Evolutionary conservation across 2,113 vertebrate species (phyloP).

Genomic region (Rousettus leschenaultii): DNA sequence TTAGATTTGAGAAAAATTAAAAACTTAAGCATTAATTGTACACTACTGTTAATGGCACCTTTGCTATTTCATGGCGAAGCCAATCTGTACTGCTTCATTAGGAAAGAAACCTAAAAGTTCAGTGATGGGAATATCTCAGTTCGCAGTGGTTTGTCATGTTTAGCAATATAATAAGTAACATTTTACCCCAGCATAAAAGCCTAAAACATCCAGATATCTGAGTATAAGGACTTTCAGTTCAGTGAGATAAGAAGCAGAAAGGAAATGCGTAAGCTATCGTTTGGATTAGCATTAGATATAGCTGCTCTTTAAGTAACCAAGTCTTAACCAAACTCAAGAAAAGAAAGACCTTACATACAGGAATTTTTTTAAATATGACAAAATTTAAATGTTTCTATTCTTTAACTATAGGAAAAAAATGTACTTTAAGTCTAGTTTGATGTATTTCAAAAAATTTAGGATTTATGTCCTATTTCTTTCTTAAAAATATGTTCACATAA

Average conservation of each 20-base stretch:
- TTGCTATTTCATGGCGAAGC: slow-evolving; percentile 24
- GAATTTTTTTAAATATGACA: background rate
- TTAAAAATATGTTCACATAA: background rate
- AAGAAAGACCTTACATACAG: background rate
- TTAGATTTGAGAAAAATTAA: slow-evolving; percentile 31
- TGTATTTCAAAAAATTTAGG: background rate
- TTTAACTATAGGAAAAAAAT: background rate
- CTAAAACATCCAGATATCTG: background rate
- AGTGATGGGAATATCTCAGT: background rate
- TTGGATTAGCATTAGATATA: background rate
- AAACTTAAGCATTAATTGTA: slow-evolving; percentile 39
- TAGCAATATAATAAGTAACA: background rate
- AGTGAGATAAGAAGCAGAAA: background rate
- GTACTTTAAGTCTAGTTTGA: background rate
- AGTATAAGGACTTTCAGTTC: background rate
- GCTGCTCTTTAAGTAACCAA: background rate
- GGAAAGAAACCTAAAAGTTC: background rate
- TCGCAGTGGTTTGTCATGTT: background rate
- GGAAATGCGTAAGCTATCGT: background rate
- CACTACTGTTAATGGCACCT: background rate
- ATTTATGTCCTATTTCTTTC: background rate
- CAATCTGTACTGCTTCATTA: background rate
- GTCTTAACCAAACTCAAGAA: background rate
- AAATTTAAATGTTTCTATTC: background rate
- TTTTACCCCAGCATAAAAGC: background rate